phyloP scores from a whole-genome alignment of 2,888 invertebrate species.

The Temnothorax unifasciatus region DNA sequence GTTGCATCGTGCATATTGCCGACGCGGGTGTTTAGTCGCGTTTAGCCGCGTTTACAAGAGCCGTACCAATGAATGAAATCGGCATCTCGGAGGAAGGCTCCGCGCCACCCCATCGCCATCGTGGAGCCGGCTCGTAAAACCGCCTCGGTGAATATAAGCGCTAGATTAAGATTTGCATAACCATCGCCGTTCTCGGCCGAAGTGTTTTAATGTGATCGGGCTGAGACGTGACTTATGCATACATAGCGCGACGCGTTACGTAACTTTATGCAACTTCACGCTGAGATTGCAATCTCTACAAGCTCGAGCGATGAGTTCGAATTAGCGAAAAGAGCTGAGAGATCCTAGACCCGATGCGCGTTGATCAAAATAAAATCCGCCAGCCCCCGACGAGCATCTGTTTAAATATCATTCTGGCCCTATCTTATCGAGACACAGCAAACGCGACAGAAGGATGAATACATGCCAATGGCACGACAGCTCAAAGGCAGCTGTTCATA shows the following conservation, averaged over 20 bases:
- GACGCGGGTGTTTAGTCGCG: constrained; percentile 40
- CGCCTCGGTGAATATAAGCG: constrained; percentile 37
- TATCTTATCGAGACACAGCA: constrained; percentile 68
- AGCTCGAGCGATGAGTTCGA: constrained; percentile 10
- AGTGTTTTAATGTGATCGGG: constrained; percentile 36
- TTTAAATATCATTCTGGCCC: constrained; percentile 63
- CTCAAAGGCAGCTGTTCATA: constrained; percentile 41
- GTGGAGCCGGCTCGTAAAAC: constrained; percentile 35
- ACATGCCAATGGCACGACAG: constrained; percentile 8
- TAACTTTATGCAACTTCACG: constrained; percentile 34
- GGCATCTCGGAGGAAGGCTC: constrained; percentile 32
- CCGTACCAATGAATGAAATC: constrained; percentile 46
- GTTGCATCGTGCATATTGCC: constrained; percentile 50
- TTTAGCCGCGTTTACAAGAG: constrained; percentile 5
- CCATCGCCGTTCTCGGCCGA: not conserved
- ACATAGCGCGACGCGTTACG: constrained; percentile 24
- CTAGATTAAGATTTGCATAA: constrained; percentile 52
- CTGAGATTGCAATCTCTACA: not conserved
- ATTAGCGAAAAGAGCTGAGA: constrained; percentile 26
- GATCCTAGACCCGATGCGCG: not conserved
- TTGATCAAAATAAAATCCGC: constrained; percentile 14
- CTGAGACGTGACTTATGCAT: constrained; percentile 37
- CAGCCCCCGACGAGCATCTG: constrained; percentile 62
- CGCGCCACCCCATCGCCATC: not conserved
- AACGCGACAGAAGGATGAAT: constrained; percentile 28